Evolutionary conservation across 2,888 invertebrate genomes (phyloP), one percentile per base, ranked within the genome.

Genomic region (Choristoneura rosaceana): DNA sequence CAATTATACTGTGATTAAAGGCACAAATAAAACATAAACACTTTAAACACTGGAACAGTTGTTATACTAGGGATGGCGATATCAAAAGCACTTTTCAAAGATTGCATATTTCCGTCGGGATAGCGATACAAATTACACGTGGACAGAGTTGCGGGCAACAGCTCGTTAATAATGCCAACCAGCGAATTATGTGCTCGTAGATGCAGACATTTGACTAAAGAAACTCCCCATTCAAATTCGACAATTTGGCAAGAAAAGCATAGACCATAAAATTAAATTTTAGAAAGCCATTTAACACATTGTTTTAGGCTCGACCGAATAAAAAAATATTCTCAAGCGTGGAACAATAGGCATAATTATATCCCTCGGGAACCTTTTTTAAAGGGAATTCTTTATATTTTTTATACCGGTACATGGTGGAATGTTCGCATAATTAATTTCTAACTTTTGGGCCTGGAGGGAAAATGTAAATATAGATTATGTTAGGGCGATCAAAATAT

Each of bases 321-420:
- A 55, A 55, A 55, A 50, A 55, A 25, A 25, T 25, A 55, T 55
- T 12, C 17, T 4, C 52, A 52, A 14, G 52, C 52, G 55, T 12
- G 4, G 25, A 55, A 55, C 25, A 55, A 55, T 55, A 25, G 55
- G 55, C 55, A 25, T 55, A 12, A 55, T 55, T 25, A 17, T 2
- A 9, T 2, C 9, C 15, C 17, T 5, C 17, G 10, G 25, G 25
- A 12, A 25, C 25, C 55, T 25, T 25, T 55, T 25, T 25, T n/a
- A n/a, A 25, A 12, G 55, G 55, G 25, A 12, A 55, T 55, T 55
- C 55, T 55, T 55, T 55, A 25, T 55, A 55, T 55, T 55, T 55
- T 52, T 55, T 52, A 25, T 12, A 25, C 55, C 25, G 25, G 25
- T 25, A 55, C 17, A 55, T 55, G 52, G 52, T 25, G 25, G 17